phyloP scores from a whole-genome alignment of 1,140 invertebrate species.

The Scaptomyza hsui region DNA sequence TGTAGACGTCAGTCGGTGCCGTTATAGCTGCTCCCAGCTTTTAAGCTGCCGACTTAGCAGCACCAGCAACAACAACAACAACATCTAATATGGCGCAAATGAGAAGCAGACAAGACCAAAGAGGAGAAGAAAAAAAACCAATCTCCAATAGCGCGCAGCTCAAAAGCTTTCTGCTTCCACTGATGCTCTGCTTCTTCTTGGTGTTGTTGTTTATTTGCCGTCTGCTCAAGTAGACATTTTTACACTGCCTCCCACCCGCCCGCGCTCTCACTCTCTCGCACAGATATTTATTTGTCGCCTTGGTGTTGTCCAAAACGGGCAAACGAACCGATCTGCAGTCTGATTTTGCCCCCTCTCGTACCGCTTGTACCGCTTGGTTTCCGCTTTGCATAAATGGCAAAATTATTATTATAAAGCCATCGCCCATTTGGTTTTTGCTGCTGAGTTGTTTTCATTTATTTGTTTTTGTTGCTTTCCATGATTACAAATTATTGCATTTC shows the following conservation, averaged over 20 bases:
- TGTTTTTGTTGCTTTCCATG: conserved; percentile 20
- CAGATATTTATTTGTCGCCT: conserved; percentile 42
- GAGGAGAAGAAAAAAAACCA: conserved; percentile 14
- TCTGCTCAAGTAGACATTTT: conserved; percentile 40
- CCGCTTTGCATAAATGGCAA: conserved; percentile 59
- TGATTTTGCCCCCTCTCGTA: background rate
- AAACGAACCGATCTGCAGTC: conserved; percentile 36
- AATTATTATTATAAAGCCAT: conserved; percentile 46
- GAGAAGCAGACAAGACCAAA: conserved; percentile 27
- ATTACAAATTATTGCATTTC: conserved; percentile 55
- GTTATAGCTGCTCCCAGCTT: conserved; percentile 69
- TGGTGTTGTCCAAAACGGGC: conserved; percentile 39
- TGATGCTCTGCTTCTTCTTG: conserved; percentile 13
- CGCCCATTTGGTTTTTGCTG: conserved; percentile 45
- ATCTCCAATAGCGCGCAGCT: conserved; percentile 33
- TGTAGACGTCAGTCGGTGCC: conserved; percentile 60
- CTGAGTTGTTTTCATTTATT: conserved; percentile 23
- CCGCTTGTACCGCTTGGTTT: conserved; percentile 5
- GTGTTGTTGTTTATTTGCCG: conserved; percentile 27
- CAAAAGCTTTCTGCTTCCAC: conserved; percentile 31
- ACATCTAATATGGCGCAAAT: conserved; percentile 50
- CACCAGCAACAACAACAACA: conserved; percentile 11
- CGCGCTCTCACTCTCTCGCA: background rate
- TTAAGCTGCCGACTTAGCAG: conserved; percentile 43
- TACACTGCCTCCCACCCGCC: conserved; percentile 32